Base-by-base conservation (phyloP, 2,797 vertebrate genomes). In the Premnoplex brunnescens region DNA sequence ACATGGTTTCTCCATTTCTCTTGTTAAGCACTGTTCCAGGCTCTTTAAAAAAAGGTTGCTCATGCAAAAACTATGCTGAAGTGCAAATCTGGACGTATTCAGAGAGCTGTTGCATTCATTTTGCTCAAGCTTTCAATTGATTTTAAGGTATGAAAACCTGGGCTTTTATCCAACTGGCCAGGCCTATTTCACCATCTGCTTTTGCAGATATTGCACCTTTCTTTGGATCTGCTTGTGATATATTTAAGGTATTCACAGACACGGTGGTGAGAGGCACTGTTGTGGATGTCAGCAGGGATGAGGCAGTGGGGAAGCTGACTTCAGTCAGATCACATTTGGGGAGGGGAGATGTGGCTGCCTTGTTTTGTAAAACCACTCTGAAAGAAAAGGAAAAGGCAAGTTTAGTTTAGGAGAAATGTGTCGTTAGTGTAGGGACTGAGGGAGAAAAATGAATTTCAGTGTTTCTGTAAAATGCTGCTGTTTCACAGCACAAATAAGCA, bases 111-210 rank as follows among this genome's bases (percentile, higher is more conserved):
- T 94, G 95, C 89, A 93, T 85, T 96, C 85, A 71, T 95, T 96
- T 94, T 90, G 44, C 85, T 92, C 30, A 20, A 56, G 80, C 63
- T 93, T 92, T 88, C 89, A 87, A 74, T 82, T 93, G 88, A 71
- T 96, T 96, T 86, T 86, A 90, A 96, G 94, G 91, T 95, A 96
- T 79, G 88, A 96, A 91, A 96, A 86, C 88, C 91, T 90, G 94
- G 96, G 95, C 95, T 95, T 86, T 67, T 88, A 59, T 91, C 96
- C 96, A 96, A 37, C 89, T 85, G 83, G 91, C 95, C 96, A 94
- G 96, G 77, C 77, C 80, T 91, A 46, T 88, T 85, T 36, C 80
- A 90, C 93, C 96, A 94, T 96, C 89, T 97, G 96, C 93, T 94
- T 95, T 91, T 92, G 71, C 63, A 95, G 93, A 91, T 94, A 93